Conservation (phyloP, 2,113 vertebrate species). For the Plotosus lineatus region DNA sequence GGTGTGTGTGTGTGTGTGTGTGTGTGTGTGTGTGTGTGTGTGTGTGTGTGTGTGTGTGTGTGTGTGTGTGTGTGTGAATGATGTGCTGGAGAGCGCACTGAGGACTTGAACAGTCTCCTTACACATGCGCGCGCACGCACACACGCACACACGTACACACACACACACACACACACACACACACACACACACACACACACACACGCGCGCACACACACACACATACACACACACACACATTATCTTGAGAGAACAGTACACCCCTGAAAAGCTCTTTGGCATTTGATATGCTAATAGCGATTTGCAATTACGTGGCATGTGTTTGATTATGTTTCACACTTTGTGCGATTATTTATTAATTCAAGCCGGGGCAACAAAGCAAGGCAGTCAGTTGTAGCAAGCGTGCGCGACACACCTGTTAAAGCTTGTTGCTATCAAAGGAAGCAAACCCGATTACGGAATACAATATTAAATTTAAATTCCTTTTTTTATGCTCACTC, state of each 20-base stretch:
- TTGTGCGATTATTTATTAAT: constrained; percentile 56
- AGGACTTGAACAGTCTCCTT: constrained; percentile 11
- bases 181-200: constrained; percentile 22
- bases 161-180: constrained; percentile 10
- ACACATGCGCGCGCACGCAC: not conserved
- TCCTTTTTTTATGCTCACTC: not conserved
- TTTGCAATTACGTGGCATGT: constrained; percentile 61
- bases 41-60: too few relatives aligned
- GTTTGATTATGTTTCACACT: constrained; percentile 57
- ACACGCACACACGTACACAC: constrained; percentile 31
- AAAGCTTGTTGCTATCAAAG: constrained; percentile 50
- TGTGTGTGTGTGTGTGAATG: constrained; percentile 14
- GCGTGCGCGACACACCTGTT: constrained; percentile 52
- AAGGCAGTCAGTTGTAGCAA: constrained; percentile 47
- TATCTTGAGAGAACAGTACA: constrained; percentile 44
- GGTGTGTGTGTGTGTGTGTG: too few relatives aligned
- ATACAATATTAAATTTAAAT: constrained; percentile 32
- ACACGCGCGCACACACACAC: constrained; percentile 16
- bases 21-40: too few relatives aligned
- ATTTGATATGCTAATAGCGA: constrained; percentile 64
- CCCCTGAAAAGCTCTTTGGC: constrained; percentile 55
- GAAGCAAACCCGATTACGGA: constrained; percentile 47
- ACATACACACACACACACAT: constrained; percentile 40
- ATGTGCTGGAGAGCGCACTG: constrained; percentile 27
- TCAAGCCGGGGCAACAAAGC: constrained; percentile 49